These are phyloP conservation scores for Chymomyza amoena DNA, from an alignment of 2,888 invertebrate species.

Conservation along the genomic window DNA sequence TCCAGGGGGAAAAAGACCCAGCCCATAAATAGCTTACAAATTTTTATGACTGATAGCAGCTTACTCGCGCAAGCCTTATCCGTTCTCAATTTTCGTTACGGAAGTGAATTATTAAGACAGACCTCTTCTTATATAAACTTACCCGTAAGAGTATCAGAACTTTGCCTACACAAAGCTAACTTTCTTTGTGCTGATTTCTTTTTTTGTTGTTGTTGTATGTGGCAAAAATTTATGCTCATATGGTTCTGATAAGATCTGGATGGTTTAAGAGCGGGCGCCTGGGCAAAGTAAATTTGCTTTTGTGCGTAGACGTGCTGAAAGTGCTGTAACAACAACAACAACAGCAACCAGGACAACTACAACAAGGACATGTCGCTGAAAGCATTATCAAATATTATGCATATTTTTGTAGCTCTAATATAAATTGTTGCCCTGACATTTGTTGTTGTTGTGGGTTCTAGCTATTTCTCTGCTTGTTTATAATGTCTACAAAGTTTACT, in stretches of 20 bases:
- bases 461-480: constrained; percentile 27
- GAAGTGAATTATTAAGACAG: no score
- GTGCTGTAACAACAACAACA: constrained; percentile 29
- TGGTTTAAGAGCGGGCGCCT: constrained; percentile 41
- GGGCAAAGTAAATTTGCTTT: constrained; percentile 43
- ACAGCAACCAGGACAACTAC: constrained; percentile 22
- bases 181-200: constrained; percentile 51
- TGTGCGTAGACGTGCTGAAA: constrained; percentile 58
- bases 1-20: no score
- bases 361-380: constrained; percentile 63
- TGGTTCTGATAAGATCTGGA: constrained; percentile 66
- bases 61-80: no score
- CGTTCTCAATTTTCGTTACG: no score
- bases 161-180: neutral
- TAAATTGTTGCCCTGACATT: constrained; percentile 37
- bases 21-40: no score
- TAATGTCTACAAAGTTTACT: constrained; percentile 70
- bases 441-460: constrained; percentile 11
- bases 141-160: neutral
- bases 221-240: constrained; percentile 66
- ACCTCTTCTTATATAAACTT: no score
- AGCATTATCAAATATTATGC: constrained; percentile 74
- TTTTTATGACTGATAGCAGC: no score
- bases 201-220: constrained; percentile 11
- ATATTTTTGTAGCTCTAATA: constrained; percentile 65